Conservation (phyloP, 2,797 vertebrate genomes). For the Neostethus bicornis region DNA sequence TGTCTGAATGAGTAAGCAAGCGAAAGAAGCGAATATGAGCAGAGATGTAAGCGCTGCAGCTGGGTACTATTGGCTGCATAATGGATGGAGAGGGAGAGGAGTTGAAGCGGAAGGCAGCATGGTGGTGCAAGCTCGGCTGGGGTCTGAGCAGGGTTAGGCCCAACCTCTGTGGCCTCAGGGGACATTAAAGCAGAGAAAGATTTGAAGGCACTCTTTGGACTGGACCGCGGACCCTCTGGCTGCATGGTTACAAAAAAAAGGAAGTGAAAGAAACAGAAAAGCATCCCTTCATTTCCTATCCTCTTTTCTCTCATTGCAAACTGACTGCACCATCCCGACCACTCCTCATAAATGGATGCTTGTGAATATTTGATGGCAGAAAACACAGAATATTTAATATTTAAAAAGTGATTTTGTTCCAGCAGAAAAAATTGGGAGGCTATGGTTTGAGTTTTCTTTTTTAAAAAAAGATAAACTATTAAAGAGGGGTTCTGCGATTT, state of each 20-base stretch:
- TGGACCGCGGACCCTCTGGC: constrained; percentile 60
- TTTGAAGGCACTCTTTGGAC: constrained; percentile 68
- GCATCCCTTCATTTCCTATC: constrained; percentile 26
- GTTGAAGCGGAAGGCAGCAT: constrained; percentile 36
- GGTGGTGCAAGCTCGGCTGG: constrained; percentile 43
- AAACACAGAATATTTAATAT: constrained; percentile 74
- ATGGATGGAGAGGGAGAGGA: constrained; percentile 68
- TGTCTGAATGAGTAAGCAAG: constrained; percentile 48
- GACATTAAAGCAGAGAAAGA: constrained; percentile 76
- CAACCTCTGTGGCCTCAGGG: constrained; percentile 65
- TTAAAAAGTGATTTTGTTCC: constrained; percentile 61
- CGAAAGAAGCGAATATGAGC: constrained; percentile 38
- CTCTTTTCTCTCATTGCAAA: constrained; percentile 29
- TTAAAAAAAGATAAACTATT: no score
- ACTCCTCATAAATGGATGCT: constrained; percentile 68
- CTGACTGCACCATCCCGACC: constrained; percentile 45
- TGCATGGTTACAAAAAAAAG: constrained; percentile 49
- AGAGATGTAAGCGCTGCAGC: constrained; percentile 51
- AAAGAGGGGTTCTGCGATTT: no score
- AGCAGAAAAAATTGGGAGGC: constrained; percentile 50
- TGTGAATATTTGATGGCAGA: constrained; percentile 71
- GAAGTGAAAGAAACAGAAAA: constrained; percentile 36
- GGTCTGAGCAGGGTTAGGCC: constrained; percentile 40
- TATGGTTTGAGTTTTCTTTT: constrained; percentile 63
- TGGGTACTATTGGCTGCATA: constrained; percentile 67